Conservation (phyloP, 2,888 invertebrate genomes). For the Chrysolina oricalcia region DNA sequence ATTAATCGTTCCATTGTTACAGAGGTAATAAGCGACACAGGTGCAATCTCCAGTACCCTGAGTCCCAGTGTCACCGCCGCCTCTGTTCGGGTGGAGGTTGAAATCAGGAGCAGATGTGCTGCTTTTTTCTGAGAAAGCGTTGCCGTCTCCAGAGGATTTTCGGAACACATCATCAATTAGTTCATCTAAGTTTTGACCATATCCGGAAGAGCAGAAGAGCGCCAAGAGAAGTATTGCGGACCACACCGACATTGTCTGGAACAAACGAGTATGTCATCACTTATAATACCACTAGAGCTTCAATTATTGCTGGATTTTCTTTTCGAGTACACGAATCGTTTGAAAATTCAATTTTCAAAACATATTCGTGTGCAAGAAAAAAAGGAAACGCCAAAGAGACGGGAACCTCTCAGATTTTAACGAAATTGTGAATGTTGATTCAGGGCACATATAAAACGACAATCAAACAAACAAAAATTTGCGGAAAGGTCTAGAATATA, state of each 20-base stretch:
- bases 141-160: constrained; percentile 2
- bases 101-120: constrained; percentile 36
- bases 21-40: constrained; percentile 87
- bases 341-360: too few species aligned
- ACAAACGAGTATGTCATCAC: not conserved
- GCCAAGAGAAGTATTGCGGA: not conserved
- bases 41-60: constrained; percentile 72
- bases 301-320: too few species aligned
- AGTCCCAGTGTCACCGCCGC: constrained; percentile 47
- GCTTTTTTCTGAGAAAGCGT: not conserved
- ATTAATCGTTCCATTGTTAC: constrained; percentile 79
- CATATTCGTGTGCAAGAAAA: too few species aligned
- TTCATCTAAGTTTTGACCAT: constrained; percentile 19
- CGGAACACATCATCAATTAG: constrained; percentile 44
- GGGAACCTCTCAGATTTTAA: too few species aligned
- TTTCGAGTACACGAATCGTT: too few species aligned
- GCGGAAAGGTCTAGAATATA: too few species aligned
- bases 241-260: constrained; percentile 23
- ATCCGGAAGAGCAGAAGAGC: not conserved
- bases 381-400: too few species aligned
- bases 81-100: constrained; percentile 52
- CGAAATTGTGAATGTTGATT: too few species aligned
- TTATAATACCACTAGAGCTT: too few species aligned
- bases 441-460: too few species aligned
- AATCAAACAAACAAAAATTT: too few species aligned